These are phyloP conservation scores for Cyaniris semiargus DNA, from an alignment of 2,888 invertebrate genomes.

Conservation along the genomic window DNA sequence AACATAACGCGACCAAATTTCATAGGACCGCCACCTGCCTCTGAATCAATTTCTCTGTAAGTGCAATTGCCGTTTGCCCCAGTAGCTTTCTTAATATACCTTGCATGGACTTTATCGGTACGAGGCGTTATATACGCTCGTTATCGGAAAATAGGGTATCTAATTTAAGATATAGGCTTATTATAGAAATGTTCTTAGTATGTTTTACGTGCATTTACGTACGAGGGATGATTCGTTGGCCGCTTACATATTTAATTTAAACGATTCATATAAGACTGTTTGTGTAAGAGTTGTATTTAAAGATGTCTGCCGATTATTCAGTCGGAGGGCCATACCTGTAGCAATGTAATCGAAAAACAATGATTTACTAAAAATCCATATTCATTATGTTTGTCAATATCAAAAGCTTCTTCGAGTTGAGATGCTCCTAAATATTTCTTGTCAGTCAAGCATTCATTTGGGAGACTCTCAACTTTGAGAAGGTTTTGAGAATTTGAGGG, in stretches of 20 bases:
- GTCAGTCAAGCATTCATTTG: background rate
- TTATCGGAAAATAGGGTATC: slow-evolving; percentile 75
- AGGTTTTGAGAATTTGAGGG: background rate
- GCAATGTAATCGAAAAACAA: background rate
- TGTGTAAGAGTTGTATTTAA: slow-evolving; percentile 62
- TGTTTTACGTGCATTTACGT: slow-evolving; percentile 62
- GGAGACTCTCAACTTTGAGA: background rate
- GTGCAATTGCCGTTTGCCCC: background rate
- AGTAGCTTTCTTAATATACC: slow-evolving; percentile 41
- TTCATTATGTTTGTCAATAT: background rate
- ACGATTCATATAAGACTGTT: slow-evolving; percentile 69
- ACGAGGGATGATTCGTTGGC: slow-evolving; percentile 46
- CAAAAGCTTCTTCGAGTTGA: background rate
- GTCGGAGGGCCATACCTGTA: background rate
- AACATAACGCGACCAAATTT: too few relatives aligned
- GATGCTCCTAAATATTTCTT: background rate
- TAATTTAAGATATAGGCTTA: slow-evolving; percentile 63
- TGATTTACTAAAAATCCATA: background rate
- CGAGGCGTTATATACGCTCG: slow-evolving; percentile 66
- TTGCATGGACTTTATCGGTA: slow-evolving; percentile 71
- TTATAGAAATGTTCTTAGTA: slow-evolving; percentile 57
- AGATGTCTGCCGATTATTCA: slow-evolving; percentile 63
- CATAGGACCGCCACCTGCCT: too few relatives aligned
- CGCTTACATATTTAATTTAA: slow-evolving; percentile 54
- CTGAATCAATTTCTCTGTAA: too few relatives aligned